Evolutionary conservation across 1,140 invertebrate genomes (phyloP).

Genomic region (Dinoponera quadriceps): DNA sequence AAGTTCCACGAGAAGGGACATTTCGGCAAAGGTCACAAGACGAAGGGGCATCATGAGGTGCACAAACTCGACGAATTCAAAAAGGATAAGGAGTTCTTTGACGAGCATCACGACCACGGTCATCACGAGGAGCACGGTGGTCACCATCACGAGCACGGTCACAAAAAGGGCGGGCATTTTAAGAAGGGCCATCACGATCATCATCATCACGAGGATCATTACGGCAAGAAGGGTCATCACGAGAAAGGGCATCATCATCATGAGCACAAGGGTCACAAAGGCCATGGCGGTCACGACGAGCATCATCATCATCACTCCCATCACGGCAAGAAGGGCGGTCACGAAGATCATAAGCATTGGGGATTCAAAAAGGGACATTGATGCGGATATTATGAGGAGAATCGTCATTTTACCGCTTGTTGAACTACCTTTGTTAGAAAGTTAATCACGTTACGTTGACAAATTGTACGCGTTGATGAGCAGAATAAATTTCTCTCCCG

Average conservation of each 20-base stretch:
- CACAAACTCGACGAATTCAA: constrained; percentile 90
- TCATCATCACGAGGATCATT: constrained; percentile 87
- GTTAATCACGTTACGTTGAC: constrained; percentile 19
- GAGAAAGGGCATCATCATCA: constrained; percentile 76
- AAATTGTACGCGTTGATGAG: constrained; percentile 22
- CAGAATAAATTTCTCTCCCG: constrained; percentile 29
- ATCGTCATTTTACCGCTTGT: constrained; percentile 9
- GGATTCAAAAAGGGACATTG: constrained; percentile 71
- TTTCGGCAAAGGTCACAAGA: constrained; percentile 89
- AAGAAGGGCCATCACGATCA: constrained; percentile 86
- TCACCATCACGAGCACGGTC: constrained; percentile 90
- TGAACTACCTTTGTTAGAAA: constrained; percentile 6
- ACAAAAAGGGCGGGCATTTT: constrained; percentile 88
- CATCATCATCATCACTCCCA: constrained; percentile 77
- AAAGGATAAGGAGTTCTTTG: constrained; percentile 91
- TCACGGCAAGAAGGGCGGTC: constrained; percentile 79
- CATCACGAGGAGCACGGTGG: constrained; percentile 92
- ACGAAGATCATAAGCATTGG: constrained; percentile 79
- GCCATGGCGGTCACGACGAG: constrained; percentile 79
- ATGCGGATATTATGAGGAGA: constrained; percentile 6
- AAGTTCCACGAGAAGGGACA: constrained; percentile 88
- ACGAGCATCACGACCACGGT: constrained; percentile 92
- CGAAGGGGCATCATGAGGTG: constrained; percentile 88
- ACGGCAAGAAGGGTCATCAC: constrained; percentile 88
- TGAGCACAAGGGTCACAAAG: constrained; percentile 65